Evolutionary conservation across 2,888 invertebrate genomes (phyloP).

Genomic region (Resseliella maxima): DNA sequence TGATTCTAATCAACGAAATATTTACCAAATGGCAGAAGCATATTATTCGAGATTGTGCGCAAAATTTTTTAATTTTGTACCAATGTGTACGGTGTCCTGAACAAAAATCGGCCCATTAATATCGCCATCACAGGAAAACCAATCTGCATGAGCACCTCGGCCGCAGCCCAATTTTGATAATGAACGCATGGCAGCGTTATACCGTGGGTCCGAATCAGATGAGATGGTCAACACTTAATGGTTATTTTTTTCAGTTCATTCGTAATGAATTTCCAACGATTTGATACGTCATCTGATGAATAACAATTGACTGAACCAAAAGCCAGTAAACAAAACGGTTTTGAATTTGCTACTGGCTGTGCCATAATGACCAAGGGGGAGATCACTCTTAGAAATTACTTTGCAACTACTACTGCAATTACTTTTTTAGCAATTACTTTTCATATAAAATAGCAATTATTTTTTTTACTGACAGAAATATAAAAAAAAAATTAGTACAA

Average conservation of each 20-base stretch:
- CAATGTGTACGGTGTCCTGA: not conserved
- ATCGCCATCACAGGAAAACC: not conserved
- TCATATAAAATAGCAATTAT: no score
- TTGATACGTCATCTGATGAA: not conserved
- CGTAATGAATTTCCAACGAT: not conserved
- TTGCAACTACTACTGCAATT: no score
- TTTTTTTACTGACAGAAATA: no score
- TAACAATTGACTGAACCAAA: not conserved
- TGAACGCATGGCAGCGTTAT: not conserved
- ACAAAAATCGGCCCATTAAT: not conserved
- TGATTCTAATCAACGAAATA: not conserved
- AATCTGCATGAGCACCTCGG: not conserved
- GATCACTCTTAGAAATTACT: no score
- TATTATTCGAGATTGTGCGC: not conserved
- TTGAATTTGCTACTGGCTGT: not conserved
- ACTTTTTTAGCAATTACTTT: no score
- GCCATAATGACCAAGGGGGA: no score
- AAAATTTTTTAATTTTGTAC: not conserved
- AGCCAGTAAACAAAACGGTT: not conserved
- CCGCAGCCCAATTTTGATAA: not conserved
- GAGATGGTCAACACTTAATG: not conserved
- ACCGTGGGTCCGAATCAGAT: not conserved
- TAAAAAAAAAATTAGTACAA: no score
- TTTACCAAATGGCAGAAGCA: not conserved
- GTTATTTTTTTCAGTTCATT: not conserved